Conservation (phyloP, 2,797 vertebrate species). For the Lagothrix lagotricha region DNA sequence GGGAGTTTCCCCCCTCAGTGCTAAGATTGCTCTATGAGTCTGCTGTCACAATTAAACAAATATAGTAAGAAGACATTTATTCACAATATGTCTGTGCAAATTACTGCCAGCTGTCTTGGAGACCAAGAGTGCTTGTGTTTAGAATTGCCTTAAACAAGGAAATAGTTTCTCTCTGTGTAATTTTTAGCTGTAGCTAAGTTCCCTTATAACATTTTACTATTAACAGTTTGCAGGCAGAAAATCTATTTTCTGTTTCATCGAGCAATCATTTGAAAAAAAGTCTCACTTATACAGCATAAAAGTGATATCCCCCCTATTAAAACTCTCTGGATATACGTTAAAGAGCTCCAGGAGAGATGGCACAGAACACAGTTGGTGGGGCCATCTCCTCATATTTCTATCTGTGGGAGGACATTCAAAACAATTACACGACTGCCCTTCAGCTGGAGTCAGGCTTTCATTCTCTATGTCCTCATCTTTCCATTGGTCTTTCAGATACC, state of each 20-base stretch:
- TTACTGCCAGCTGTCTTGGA: constrained; percentile 35
- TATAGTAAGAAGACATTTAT: constrained; percentile 59
- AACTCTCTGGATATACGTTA: background rate
- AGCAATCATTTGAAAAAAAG: constrained; percentile 20
- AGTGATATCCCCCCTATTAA: background rate
- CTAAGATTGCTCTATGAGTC: background rate
- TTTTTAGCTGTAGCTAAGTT: constrained; percentile 33
- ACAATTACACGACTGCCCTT: background rate
- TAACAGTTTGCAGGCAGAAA: constrained; percentile 12
- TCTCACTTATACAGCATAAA: constrained; percentile 15
- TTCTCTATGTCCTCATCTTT: background rate
- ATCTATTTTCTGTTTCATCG: constrained; percentile 20
- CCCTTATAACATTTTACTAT: constrained; percentile 16
- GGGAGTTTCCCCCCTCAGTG: background rate
- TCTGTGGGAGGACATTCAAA: background rate
- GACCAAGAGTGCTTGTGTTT: background rate
- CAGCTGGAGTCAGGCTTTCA: background rate
- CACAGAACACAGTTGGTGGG: background rate
- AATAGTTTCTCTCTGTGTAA: constrained; percentile 21
- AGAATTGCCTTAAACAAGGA: constrained; percentile 46
- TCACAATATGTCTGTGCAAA: constrained; percentile 32
- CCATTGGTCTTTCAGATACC: background rate
- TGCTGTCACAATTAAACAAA: constrained; percentile 35
- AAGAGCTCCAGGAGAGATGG: background rate
- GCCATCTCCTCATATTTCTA: background rate